Conservation (phyloP, 1,140 invertebrate species). For the Melitaea cinxia region DNA sequence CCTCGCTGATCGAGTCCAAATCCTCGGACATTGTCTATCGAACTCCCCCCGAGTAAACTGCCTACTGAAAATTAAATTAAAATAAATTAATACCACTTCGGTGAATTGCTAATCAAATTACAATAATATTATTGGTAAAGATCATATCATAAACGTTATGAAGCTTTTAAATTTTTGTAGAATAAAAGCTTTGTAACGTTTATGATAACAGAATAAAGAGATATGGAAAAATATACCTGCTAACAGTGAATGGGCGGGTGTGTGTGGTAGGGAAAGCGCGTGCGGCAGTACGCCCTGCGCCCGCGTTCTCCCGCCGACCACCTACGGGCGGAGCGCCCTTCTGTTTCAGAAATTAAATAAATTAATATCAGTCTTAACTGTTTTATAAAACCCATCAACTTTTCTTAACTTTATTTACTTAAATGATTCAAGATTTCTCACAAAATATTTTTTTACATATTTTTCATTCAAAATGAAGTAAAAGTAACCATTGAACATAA, state of each 20-base stretch:
- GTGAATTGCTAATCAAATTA: no score
- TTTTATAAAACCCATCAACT: not conserved
- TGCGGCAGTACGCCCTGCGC: conserved; percentile 73
- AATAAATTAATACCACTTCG: no score
- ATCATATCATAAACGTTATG: no score
- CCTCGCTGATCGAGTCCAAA: conserved; percentile 94
- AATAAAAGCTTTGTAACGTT: not conserved
- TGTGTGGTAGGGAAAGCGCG: conserved; percentile 75
- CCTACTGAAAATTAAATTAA: conserved; percentile 57
- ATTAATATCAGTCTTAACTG: not conserved
- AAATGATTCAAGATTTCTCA: no score
- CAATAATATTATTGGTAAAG: no score
- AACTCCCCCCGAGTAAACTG: conserved; percentile 82
- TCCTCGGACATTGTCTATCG: conserved; percentile 92
- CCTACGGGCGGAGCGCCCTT: conserved; percentile 75
- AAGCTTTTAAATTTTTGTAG: no score
- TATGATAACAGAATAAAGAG: no score
- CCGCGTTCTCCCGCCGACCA: conserved; percentile 78
- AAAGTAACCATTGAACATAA: no score
- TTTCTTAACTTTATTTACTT: not conserved
- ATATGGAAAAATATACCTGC: conserved; percentile 61
- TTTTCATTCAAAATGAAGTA: no score
- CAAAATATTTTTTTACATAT: no score
- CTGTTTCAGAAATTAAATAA: conserved; percentile 41
- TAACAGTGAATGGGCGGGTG: conserved; percentile 82